Evolutionary conservation across 2,888 invertebrate species (phyloP), one percentile per base, ranked within the genome.

Genomic region (Mechanitis mazaeus): DNA sequence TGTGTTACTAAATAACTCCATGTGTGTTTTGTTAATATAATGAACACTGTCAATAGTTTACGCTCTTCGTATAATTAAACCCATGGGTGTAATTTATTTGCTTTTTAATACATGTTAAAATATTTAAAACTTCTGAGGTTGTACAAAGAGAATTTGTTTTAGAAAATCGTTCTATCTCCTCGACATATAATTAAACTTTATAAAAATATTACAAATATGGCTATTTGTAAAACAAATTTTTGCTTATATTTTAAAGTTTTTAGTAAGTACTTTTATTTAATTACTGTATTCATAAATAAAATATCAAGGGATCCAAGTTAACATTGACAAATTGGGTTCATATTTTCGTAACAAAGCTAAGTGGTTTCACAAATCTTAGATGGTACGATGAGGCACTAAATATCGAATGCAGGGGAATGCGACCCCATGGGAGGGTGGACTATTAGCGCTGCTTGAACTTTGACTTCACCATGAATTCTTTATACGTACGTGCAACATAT

Each of bases 11-110:
- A 72, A 76, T 77, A 71, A 72, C 78, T 78, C 80, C 87, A 87
- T 86, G 83, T 89, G 88, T 81, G 78, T 88, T 87, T 85, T 87
- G 87, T 88, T 87, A 85, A 75, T 74, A 77, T 87, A 87, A 88
- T 87, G 83, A 85, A 80, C 76, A 81, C 79, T 81, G 87, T 85
- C 86, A 84, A 83, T 87, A 83, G 86, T 82, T 80, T 79, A 85
- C 83, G 85, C 42, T 78, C 85, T 81, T 83, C 74, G 72, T 75
- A 65, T 70, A 70, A 54, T 57, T 42, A 7, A 20, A 42, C 45
- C 50, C 54, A 57, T n/a, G 45, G 55, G 53, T 35, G 35, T 53
- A 38, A 11, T 50, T 31, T 31, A 50, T 50, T 31, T 50, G 50
- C 31, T 50, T 28, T 42, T 42, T 42, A 42, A 7, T 9, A 42